Conservation (phyloP, 2,888 invertebrate species). For the Epinotia bilunana region DNA sequence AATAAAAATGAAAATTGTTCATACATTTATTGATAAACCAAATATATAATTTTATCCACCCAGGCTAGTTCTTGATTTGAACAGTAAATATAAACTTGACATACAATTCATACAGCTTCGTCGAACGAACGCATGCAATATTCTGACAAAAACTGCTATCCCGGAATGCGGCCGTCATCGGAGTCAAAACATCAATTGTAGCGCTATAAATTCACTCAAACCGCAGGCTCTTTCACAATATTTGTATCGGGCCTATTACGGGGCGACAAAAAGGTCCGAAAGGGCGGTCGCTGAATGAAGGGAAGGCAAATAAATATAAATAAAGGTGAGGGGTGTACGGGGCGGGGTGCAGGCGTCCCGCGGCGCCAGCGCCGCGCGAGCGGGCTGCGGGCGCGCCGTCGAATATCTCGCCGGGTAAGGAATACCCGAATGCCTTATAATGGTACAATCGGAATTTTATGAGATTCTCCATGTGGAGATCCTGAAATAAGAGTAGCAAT, state of each 20-base stretch:
- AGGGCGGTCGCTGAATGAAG: conserved; percentile 84
- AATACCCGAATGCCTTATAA: conserved; percentile 20
- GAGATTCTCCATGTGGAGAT: conserved; percentile 1
- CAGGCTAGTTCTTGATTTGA: background rate
- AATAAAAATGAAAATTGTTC: background rate
- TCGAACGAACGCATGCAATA: conserved; percentile 30
- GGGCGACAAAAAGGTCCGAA: conserved; percentile 82
- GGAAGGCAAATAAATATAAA: conserved; percentile 85
- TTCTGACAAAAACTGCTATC: conserved; percentile 47
- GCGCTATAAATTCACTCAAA: conserved; percentile 82
- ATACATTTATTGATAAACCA: background rate
- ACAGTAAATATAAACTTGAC: background rate
- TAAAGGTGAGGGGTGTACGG: conserved; percentile 75
- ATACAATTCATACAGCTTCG: conserved; percentile 2
- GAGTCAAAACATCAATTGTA: conserved; percentile 73
- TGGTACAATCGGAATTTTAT: conserved; percentile 20
- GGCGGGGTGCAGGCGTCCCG: conserved; percentile 63
- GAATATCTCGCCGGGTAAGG: conserved; percentile 13
- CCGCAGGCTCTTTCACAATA: conserved; percentile 83
- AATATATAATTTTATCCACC: background rate
- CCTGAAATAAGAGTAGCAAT: background rate
- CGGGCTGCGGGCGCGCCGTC: conserved; percentile 52
- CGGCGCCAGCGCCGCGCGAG: conserved; percentile 63
- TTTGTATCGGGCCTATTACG: conserved; percentile 80
- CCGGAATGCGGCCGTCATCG: conserved; percentile 65